Evolutionary conservation across 2,797 vertebrate species (phyloP).

Genomic region (Rhabdomys pumilio): DNA sequence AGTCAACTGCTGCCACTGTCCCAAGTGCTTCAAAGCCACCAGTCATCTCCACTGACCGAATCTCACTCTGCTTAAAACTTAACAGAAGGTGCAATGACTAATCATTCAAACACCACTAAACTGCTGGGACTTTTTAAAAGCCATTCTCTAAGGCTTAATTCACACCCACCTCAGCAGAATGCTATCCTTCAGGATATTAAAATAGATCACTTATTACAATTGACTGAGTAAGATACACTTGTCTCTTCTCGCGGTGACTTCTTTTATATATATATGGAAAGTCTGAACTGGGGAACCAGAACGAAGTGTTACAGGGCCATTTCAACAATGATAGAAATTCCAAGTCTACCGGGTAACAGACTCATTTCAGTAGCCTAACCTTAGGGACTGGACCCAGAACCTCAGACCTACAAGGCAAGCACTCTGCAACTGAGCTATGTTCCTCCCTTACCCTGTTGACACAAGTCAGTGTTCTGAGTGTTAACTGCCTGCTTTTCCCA

Average conservation of each 20-base stretch:
- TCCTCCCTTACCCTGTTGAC: background rate
- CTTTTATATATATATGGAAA: background rate
- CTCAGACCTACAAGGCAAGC: background rate
- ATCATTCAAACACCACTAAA: conserved; percentile 65
- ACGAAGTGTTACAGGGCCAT: background rate
- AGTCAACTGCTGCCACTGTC: background rate
- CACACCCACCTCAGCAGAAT: conserved; percentile 9
- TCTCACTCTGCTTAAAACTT: conserved; percentile 62
- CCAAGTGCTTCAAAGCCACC: conserved; percentile 12
- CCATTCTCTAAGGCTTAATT: background rate
- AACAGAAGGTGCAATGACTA: conserved; percentile 53
- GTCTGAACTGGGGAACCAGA: background rate
- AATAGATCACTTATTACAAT: conserved; percentile 42
- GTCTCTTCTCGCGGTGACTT: conserved; percentile 24
- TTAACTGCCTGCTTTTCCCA: background rate
- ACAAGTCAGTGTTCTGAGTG: background rate
- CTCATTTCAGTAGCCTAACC: background rate
- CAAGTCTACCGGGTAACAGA: background rate
- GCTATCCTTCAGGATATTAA: conserved; percentile 32
- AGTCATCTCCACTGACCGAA: conserved; percentile 25
- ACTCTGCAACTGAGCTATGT: too few relatives aligned
- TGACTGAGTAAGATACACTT: conserved; percentile 9
- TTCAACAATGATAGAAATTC: conserved; percentile 36
- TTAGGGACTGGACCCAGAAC: background rate
- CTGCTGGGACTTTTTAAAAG: conserved; percentile 19